Percentiles rank a stretch among this genome's conserved stretches.
Conservation (phyloP, 30 jellyfish, hydroid and myxozoan species). For the Nemopilema nomurai region DNA sequence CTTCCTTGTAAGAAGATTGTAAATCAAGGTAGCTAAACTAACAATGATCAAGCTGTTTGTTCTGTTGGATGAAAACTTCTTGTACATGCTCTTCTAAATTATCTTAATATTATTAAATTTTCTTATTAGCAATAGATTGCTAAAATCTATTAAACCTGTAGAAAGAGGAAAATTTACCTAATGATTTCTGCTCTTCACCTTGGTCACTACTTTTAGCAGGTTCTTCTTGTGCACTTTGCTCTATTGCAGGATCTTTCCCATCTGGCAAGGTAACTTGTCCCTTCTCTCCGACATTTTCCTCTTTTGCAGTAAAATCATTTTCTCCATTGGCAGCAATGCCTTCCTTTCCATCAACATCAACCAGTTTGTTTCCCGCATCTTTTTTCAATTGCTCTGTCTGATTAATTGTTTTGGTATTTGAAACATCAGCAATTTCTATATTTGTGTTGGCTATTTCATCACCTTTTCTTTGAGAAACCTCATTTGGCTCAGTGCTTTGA, state of each 20-base stretch:
- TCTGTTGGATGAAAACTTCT: too few relatives aligned
- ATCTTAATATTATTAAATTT: too few relatives aligned
- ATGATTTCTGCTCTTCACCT: not conserved
- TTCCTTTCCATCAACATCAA: too few relatives aligned
- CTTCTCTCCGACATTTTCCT: not conserved
- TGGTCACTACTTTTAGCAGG: not conserved
- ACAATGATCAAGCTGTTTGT: too few relatives aligned
- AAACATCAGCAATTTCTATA: not conserved
- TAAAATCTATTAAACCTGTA: too few relatives aligned
- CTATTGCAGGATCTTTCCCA: not conserved
- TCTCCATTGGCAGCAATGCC: not conserved
- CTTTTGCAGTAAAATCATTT: not conserved
- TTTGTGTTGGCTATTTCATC: not conserved
- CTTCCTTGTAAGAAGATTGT: too few relatives aligned
- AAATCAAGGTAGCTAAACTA: too few relatives aligned
- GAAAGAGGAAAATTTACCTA: too few relatives aligned
- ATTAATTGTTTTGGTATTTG: not conserved
- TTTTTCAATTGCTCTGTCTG: not conserved
- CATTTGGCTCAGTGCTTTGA: not conserved
- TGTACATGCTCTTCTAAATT: too few relatives aligned
- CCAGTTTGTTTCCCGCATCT: not conserved
- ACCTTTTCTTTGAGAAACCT: not conserved
- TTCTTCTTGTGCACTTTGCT: not conserved
- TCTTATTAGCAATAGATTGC: too few relatives aligned
- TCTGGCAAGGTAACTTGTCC: not conserved